A percentile compares a stretch with the other conserved stretches of the same genome.
These are phyloP conservation scores for Hypomecis atomaria DNA, from an alignment of 2,888 invertebrate genomes.

Conservation along the genomic window DNA sequence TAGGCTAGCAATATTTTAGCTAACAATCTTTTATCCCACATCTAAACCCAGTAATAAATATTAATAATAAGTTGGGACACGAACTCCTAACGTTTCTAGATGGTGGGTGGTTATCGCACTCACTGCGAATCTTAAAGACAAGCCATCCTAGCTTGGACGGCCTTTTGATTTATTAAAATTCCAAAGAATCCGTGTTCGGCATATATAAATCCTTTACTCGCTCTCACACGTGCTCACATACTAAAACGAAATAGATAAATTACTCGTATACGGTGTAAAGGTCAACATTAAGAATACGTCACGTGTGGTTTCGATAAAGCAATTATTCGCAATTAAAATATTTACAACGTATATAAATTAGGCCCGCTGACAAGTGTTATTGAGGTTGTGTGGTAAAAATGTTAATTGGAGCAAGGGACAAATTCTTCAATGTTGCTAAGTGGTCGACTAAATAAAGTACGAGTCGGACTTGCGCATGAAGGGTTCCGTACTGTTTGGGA, in stretches of 20 bases:
- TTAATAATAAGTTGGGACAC: slow-evolving; percentile 5
- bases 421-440: slow-evolving; percentile 7
- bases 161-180: slow-evolving; percentile 41
- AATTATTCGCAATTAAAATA: slow-evolving; percentile 27
- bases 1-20: background rate
- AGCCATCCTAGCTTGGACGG: slow-evolving; percentile 14
- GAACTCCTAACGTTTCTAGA: slow-evolving; percentile 8
- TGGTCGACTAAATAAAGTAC: no score
- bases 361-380: slow-evolving; percentile 13
- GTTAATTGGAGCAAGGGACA: slow-evolving; percentile 18
- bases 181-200: slow-evolving; percentile 38
- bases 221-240: slow-evolving; percentile 37
- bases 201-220: slow-evolving; percentile 37
- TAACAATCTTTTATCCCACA: background rate
- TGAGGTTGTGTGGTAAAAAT: slow-evolving; percentile 15
- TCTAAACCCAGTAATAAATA: slow-evolving; percentile 3
- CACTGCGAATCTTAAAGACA: slow-evolving; percentile 30
- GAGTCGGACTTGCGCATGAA: no score
- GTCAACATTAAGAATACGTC: slow-evolving; percentile 34
- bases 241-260: slow-evolving; percentile 41
- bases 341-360: slow-evolving; percentile 25
- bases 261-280: slow-evolving; percentile 36
- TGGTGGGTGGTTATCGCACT: slow-evolving; percentile 24
- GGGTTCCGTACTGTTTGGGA: no score
- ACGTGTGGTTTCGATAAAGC: slow-evolving; percentile 20